A percentile compares a stretch with the other conserved stretches of the same genome.
These are phyloP conservation scores for Lysandra bellargus DNA, from an alignment of 2,888 invertebrate genomes.

Conservation along the genomic window DNA sequence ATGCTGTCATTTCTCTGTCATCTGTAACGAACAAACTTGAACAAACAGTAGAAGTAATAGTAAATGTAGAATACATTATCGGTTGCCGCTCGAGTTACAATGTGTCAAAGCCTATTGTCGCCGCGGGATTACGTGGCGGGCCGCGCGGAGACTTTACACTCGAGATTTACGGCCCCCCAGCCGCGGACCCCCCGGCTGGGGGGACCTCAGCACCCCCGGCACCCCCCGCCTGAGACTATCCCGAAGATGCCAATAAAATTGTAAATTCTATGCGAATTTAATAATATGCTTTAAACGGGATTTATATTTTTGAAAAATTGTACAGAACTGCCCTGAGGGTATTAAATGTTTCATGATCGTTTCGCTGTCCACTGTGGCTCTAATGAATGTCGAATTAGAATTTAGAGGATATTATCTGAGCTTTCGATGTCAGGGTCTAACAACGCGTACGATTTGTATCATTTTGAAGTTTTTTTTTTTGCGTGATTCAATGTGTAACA, in stretches of 20 bases:
- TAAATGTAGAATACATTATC: conserved; percentile 18
- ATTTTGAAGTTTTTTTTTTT: too few relatives aligned
- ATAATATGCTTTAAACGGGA: conserved; percentile 12
- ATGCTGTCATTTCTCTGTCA: not conserved
- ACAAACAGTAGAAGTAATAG: conserved; percentile 1
- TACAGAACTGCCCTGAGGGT: not conserved
- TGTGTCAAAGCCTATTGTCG: conserved; percentile 44
- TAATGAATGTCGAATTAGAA: not conserved
- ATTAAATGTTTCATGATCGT: conserved; percentile 1
- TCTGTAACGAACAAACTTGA: not conserved
- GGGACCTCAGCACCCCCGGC: conserved; percentile 31
- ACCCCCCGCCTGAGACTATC: conserved; percentile 32
- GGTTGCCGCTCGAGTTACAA: conserved; percentile 37
- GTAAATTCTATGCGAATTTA: conserved; percentile 25
- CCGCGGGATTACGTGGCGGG: conserved; percentile 41
- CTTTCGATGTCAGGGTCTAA: too few relatives aligned
- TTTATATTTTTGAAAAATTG: not conserved
- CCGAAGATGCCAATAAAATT: conserved; percentile 29
- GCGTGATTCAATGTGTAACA: too few relatives aligned
- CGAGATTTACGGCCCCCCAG: conserved; percentile 45
- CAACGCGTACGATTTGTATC: too few relatives aligned
- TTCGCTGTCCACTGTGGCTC: not conserved
- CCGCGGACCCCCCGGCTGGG: not conserved
- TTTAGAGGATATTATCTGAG: too few relatives aligned
- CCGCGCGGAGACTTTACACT: conserved; percentile 40